phyloP scores from a whole-genome alignment of 2,113 vertebrate genomes.

The Solenodon paradoxus region DNA sequence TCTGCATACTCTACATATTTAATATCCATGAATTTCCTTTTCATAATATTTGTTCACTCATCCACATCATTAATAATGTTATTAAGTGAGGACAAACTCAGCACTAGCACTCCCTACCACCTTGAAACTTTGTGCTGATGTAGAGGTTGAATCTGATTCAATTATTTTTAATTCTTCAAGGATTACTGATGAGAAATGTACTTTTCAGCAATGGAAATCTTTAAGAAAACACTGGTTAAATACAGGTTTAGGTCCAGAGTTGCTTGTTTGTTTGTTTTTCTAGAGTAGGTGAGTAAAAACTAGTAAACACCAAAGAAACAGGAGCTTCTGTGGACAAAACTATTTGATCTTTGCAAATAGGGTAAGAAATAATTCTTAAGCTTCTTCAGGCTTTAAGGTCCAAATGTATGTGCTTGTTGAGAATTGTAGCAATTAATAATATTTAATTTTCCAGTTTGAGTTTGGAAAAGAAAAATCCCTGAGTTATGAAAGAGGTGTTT shows the following conservation, averaged over 20 bases:
- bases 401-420: background rate
- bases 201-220: background rate
- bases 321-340: background rate
- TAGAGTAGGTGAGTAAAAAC: fast-evolving
- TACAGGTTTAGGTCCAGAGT: no score
- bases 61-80: slow-evolving; percentile 69
- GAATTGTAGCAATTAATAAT: background rate
- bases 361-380: background rate
- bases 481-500: background rate
- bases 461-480: background rate
- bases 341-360: background rate
- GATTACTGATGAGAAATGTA: slow-evolving; percentile 34
- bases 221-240: background rate
- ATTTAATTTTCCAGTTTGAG: background rate
- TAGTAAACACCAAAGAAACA: background rate
- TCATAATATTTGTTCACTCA: slow-evolving; percentile 72
- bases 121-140: slow-evolving; percentile 63
- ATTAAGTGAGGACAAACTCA: slow-evolving; percentile 41
- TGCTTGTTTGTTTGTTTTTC: background rate
- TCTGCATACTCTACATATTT: slow-evolving; percentile 63
- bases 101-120: background rate
- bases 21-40: slow-evolving; percentile 41
- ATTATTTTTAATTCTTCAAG: slow-evolving; percentile 53
- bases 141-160: slow-evolving; percentile 35
- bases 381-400: background rate